Evolutionary conservation across 1,140 invertebrate species (phyloP).

Genomic region (Wasmannia auropunctata): DNA sequence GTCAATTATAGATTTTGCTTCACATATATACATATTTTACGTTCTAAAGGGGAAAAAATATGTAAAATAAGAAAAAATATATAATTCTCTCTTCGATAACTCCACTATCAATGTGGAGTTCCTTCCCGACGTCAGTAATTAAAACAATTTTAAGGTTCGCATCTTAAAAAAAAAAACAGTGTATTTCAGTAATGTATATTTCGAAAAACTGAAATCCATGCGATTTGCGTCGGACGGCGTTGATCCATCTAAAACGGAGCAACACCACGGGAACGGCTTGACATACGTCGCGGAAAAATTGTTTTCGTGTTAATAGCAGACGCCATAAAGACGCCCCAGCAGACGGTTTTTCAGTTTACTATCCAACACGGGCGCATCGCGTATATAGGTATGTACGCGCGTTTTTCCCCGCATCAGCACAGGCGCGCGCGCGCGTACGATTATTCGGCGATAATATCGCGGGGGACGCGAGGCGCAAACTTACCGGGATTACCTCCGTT

Average conservation of each 20-base stretch:
- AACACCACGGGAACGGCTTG: background rate
- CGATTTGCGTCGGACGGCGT: background rate
- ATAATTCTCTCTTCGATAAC: background rate
- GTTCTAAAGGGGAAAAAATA: background rate
- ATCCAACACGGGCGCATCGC: constrained; percentile 29
- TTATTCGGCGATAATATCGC: background rate
- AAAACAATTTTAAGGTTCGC: background rate
- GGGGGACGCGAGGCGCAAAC: background rate
- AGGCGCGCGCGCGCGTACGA: background rate
- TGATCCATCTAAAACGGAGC: background rate
- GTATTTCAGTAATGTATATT: no score
- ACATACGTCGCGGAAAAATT: background rate
- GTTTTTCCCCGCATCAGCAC: background rate
- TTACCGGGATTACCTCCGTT: constrained; percentile 54
- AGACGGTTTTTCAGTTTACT: constrained; percentile 82
- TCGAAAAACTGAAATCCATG: background rate
- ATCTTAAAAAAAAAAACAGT: no score
- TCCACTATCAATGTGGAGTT: constrained; percentile 3
- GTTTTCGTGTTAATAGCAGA: constrained; percentile 79
- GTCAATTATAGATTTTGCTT: background rate
- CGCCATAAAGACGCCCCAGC: constrained; percentile 84
- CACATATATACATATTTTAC: background rate
- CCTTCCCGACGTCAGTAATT: background rate
- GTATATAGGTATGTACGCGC: no score
- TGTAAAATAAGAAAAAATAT: background rate